Evolutionary conservation across 37 sponge, comb jelly and placozoan genomes (phyloP), one percentile per base, ranked within the genome.

Genomic region (Petrosia ficiformis): DNA sequence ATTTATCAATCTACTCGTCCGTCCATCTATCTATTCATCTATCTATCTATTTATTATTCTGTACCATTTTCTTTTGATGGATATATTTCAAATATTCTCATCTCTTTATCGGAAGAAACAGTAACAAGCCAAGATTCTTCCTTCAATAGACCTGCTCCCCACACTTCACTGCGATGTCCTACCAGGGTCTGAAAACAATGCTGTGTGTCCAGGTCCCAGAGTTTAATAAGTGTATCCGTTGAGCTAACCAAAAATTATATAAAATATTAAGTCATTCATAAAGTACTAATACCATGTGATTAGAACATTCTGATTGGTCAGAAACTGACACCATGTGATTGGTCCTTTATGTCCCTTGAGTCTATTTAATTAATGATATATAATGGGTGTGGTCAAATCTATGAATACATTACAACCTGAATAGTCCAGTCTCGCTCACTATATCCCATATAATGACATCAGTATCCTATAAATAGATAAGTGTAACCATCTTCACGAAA

Each of bases 391-490:
- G 63, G n/a, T 61, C 63, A 61, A 29, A n/a, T n/a, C 22, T 26
- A 26, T 6, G n/a, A 5, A 61, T 61, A 5, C 10, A 19, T 3
- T 11, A 63, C 10, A 25, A 88, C 85, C 90, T 73, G 73, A 40
- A 93, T 52, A 97, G 84, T 22, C 97, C 97, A 39, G 70, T 39
- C 57, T 93, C 89, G 41, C 69, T 73, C 19, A 97, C 79, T 0
- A 93, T 79, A 76, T 97, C 97, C 97, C 97, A 97, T 39, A 97
- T 66, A n/a, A 93, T 80, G 8, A 97, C 85, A 80, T 84, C 67
- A 29, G 88, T 92, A 75, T 96, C 97, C 87, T 83, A 67, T 14
- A n/a, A 68, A 8, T 29, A 66, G 35, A 38, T 30, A 36, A 43
- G 32, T 19, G 14, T 19, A 48, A 19, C 10, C 10, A 48, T 19